Evolutionary conservation across 1,140 invertebrate genomes (phyloP), one percentile per base, ranked within the genome.

Genomic region (Aricia agestis): DNA sequence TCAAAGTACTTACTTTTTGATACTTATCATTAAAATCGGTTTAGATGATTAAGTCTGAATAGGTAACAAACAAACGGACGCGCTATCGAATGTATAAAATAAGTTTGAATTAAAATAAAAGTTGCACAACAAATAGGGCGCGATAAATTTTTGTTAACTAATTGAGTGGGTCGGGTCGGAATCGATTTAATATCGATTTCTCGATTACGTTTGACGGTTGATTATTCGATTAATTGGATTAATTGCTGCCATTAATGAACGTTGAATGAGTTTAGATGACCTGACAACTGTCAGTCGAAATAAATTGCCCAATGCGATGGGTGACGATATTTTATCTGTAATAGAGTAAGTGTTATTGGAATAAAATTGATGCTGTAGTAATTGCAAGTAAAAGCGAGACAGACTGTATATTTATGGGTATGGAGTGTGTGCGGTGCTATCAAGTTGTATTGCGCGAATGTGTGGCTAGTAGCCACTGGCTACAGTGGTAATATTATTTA

Each of bases 111-210:
- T 15, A 52, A 52, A 52, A 52, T 52, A 52, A 52, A 15, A 52
- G 45, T 13, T 74, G 74, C 58, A 19, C n/a, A 25, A n/a, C 67
- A 45, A 74, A 63, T 61, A 52, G 36, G 71, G 68, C 74, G 69
- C 74, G 69, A 71, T 67, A 75, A 72, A 69, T 75, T 72, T 57
- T 61, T 2, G 66, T 25, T 59, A 13, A 52, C 11, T 1, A 52
- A 52, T 52, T 10, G 45, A 52, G 45, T 52, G 9, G 45, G 45
- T 10, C n/a, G n/a, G 45, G 13, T 15, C 45, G 9, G 45, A 52
- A 52, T 52, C 9, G 45, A 52, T 52, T 11, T 52, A 52, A 52
- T 52, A 52, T 52, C 45, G 45, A 52, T 52, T 15, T 52, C 45
- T 52, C 45, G 45, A 52, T 52, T 52, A 15, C 45, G 45, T 52